phyloP scores from a whole-genome alignment of 2,888 invertebrate species.

The Archaeoteleia sp. region DNA sequence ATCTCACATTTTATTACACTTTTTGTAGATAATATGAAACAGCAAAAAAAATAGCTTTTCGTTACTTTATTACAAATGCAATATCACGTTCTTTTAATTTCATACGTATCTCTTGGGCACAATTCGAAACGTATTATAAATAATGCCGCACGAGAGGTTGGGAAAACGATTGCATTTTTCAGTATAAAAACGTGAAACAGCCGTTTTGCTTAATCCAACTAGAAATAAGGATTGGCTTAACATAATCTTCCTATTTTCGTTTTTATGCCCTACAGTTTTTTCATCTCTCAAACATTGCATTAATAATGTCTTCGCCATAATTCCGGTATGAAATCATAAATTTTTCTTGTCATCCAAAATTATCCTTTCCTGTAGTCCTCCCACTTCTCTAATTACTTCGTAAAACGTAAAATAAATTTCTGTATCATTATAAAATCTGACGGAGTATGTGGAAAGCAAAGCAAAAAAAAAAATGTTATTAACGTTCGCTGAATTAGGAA shows the following conservation, averaged over 20 bases:
- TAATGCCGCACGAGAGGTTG: constrained; percentile 20
- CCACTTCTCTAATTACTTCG: too few relatives aligned
- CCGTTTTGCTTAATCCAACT: not conserved
- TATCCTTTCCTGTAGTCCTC: not conserved
- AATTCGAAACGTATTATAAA: constrained; percentile 18
- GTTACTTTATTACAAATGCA: too few relatives aligned
- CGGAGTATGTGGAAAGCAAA: constrained; percentile 2
- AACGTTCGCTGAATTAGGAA: constrained; percentile 15
- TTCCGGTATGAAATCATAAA: too few relatives aligned
- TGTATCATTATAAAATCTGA: not conserved
- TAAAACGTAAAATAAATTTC: not conserved
- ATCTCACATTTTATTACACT: too few relatives aligned
- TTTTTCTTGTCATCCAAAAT: too few relatives aligned
- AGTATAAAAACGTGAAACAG: constrained; percentile 4
- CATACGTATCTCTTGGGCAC: constrained; percentile 1
- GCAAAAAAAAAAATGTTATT: constrained; percentile 16
- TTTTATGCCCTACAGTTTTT: not conserved
- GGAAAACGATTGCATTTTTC: constrained; percentile 6
- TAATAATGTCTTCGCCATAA: not conserved
- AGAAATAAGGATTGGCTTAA: constrained; percentile 6
- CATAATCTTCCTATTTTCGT: not conserved
- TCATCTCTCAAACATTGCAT: not conserved
- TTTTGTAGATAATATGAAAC: too few relatives aligned
- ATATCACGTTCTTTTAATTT: constrained; percentile 1
- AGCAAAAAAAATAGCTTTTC: not conserved